Evolutionary conservation across 35 echinoderm and acorn worm genomes (phyloP), one percentile per base, ranked within the genome.

Genomic region (Holothuria glaberrima): DNA sequence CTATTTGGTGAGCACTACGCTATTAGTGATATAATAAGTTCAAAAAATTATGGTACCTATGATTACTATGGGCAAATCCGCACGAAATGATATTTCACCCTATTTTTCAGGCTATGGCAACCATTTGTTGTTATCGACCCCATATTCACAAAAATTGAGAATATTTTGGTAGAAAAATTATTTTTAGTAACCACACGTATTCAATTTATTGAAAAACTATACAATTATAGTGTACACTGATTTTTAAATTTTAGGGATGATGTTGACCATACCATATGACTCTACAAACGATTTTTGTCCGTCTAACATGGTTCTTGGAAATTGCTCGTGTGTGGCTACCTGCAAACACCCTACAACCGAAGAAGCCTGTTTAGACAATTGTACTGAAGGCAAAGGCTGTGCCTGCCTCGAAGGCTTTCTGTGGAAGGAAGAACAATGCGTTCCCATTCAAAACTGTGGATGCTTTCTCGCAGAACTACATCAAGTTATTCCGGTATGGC

Each of bases 11-110:
- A 61, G 58, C 58, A 61, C 58, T 61, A n/a, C n/a, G 2, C 16
- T 2, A 61, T n/a, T 18, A 61, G 3, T 61, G 58, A 61, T n/a
- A n/a, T 61, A 61, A 61, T 61, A 18, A 61, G n/a, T 61, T 61
- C 58, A n/a, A n/a, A 61, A 61, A 61, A 61, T 61, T 61, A n/a
- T 61, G n/a, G n/a, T 61, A 61, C 58, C 58, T 61, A 61, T 61
- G 58, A 61, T 61, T 18, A 61, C n/a, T 61, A 61, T 61, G 58
- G 16, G 16, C 0, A 61, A 61, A 61, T 61, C 58, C n/a, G 58
- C 58, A 18, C n/a, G 2, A 61, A 61, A 61, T 61, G 16, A 18
- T 0, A n/a, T n/a, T n/a, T n/a, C n/a, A n/a, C n/a, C 58, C 16
- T 61, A 61, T 18, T 14, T 61, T 61, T 18, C 16, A 18, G 16